Evolutionary conservation across 2,888 invertebrate genomes (phyloP).

Genomic region (Tinea semifulvella): DNA sequence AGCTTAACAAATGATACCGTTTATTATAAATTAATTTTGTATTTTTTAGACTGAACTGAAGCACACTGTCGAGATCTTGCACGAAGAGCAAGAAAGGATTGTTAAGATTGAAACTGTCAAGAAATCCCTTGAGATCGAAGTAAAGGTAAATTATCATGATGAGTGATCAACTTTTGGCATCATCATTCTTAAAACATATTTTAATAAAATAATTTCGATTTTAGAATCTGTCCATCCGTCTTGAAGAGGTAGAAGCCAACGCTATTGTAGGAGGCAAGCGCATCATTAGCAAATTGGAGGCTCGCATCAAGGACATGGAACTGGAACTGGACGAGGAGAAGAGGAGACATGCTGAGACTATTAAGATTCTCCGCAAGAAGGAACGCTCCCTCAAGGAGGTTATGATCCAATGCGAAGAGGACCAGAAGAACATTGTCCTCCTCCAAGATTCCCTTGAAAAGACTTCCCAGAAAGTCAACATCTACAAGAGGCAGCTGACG

Average conservation of each 20-base stretch:
- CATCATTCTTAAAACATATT: too few species aligned
- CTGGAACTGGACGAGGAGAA: constrained; percentile 96
- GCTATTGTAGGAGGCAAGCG: constrained; percentile 96
- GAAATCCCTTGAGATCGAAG: constrained; percentile 97
- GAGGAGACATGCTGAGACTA: constrained; percentile 95
- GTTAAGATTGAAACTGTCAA: constrained; percentile 97
- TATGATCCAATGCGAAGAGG: constrained; percentile 94
- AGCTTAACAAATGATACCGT: background rate
- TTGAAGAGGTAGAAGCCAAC: constrained; percentile 97
- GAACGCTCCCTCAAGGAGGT: constrained; percentile 96
- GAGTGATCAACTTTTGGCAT: too few species aligned
- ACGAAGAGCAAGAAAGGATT: constrained; percentile 96
- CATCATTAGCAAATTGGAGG: constrained; percentile 97
- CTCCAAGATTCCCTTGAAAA: constrained; percentile 93
- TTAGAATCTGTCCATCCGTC: constrained; percentile 85
- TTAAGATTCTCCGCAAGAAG: constrained; percentile 98
- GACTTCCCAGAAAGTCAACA: constrained; percentile 83
- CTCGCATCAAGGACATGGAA: constrained; percentile 93
- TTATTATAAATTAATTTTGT: background rate
- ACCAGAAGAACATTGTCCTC: constrained; percentile 93
- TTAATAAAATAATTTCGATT: too few species aligned
- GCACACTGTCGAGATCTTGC: constrained; percentile 91
- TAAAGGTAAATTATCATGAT: constrained; percentile 69
- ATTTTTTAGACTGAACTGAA: constrained; percentile 81
- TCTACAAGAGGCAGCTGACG: constrained; percentile 95